Evolutionary conservation across 2,888 invertebrate genomes (phyloP).

Genomic region (Caenorhabditis sp.): DNA sequence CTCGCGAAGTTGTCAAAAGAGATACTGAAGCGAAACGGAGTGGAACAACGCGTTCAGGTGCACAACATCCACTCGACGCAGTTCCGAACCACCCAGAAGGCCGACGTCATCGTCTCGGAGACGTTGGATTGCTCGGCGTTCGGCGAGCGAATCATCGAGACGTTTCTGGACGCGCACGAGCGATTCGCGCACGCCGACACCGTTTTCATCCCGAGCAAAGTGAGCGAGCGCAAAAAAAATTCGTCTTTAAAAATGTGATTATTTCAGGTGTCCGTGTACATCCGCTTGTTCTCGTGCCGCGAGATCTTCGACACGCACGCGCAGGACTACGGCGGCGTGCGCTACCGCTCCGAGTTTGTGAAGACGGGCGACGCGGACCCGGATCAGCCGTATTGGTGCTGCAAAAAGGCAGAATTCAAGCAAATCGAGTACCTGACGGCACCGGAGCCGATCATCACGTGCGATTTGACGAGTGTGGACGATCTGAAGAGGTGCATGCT

Average conservation of each 20-base stretch:
- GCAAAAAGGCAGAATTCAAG: constrained; percentile 14
- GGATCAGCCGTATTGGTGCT: constrained; percentile 61
- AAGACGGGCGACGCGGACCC: constrained; percentile 1
- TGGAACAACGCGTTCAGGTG: constrained; percentile 12
- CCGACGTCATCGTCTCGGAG: constrained; percentile 60
- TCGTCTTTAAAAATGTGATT: background rate
- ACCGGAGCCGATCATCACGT: constrained; percentile 15
- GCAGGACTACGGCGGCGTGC: constrained; percentile 33
- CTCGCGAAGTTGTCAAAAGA: constrained; percentile 42
- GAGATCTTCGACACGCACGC: constrained; percentile 47
- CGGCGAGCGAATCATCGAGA: constrained; percentile 56
- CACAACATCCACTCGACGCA: constrained; percentile 29
- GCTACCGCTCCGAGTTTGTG: constrained; percentile 48
- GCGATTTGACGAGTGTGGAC: constrained; percentile 23
- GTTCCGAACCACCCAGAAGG: constrained; percentile 30
- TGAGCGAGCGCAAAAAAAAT: background rate
- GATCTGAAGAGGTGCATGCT: constrained; percentile 20
- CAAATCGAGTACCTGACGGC: constrained; percentile 44
- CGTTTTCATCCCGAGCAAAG: constrained; percentile 56
- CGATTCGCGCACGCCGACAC: constrained; percentile 41
- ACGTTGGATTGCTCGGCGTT: constrained; percentile 62
- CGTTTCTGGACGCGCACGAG: constrained; percentile 59
- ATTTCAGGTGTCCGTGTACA: constrained; percentile 41
- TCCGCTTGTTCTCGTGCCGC: constrained; percentile 39
- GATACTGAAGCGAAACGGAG: constrained; percentile 28